These are phyloP conservation scores for Euphydryas editha DNA, from an alignment of 2,888 invertebrate genomes.

Conservation along the genomic window DNA sequence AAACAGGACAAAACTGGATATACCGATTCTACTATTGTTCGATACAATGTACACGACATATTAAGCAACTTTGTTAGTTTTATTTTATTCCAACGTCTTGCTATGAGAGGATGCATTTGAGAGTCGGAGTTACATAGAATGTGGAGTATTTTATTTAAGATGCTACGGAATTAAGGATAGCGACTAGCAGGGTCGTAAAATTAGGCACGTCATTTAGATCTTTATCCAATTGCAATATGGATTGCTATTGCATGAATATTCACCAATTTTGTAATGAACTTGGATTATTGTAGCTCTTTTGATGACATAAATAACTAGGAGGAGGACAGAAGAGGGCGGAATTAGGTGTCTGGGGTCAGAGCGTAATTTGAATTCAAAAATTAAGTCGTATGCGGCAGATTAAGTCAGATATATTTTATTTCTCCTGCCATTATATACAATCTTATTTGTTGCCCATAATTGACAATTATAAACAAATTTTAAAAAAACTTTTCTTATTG, in stretches of 20 bases:
- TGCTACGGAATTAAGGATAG: slow-evolving; percentile 27
- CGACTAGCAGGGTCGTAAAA: slow-evolving; percentile 2
- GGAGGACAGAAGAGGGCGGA: slow-evolving; percentile 29
- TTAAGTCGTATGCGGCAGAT: slow-evolving; percentile 33
- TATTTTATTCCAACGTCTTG: slow-evolving; percentile 20
- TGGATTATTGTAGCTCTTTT: slow-evolving; percentile 18
- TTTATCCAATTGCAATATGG: slow-evolving; percentile 12
- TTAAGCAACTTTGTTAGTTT: neutral
- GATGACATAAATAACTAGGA: slow-evolving; percentile 35
- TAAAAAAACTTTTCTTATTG: neutral
- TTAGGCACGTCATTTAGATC: slow-evolving; percentile 10
- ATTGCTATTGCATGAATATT: slow-evolving; percentile 12
- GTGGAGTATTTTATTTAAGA: slow-evolving; percentile 35
- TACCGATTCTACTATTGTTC: neutral
- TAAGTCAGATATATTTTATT: slow-evolving; percentile 31
- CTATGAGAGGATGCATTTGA: slow-evolving; percentile 25
- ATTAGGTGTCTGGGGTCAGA: slow-evolving; percentile 36
- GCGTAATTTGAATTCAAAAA: slow-evolving; percentile 39
- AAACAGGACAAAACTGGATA: neutral
- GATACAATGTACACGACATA: slow-evolving; percentile 2
- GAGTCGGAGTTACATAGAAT: slow-evolving; percentile 25
- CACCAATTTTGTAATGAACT: no score
- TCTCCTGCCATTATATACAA: slow-evolving; percentile 9
- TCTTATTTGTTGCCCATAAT: neutral
- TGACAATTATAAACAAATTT: neutral